Base-by-base conservation (phyloP, 2,797 vertebrate genomes). In the Phrynocephalus forsythii region DNA sequence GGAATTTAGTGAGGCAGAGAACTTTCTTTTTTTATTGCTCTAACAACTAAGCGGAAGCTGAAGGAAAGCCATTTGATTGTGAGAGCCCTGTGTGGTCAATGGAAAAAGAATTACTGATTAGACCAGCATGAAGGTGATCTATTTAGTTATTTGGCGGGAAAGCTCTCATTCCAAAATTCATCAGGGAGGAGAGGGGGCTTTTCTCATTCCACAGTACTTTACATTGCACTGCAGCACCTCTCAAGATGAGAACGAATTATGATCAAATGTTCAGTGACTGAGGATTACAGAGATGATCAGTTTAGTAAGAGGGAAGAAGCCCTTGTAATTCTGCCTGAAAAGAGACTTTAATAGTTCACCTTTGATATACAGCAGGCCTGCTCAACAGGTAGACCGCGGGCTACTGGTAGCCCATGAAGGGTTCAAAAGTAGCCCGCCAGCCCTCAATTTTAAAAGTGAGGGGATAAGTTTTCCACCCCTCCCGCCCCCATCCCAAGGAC, bases 161-260 rank as follows among this genome's bases (percentile, higher is more conserved):
- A 11, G 22, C 28, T 24, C 33, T 63, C 9, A 68, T 73, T 81
- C 68, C 38, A 44, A 33, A 56, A 63, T 63, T 30, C 28, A 67
- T 30, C 44, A 28, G 10, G 11, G 38, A 33, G 63, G 38, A 44
- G 38, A 44, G 38, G 38, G 38, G 38, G 38, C 38, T 44, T 79
- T 90, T 93, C 38, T 5, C 91, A 73, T 89, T 82, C 84, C 82
- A 87, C 69, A n/a, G 76, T 48, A 56, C 30, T 94, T 79, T 68
- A 86, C 75, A 4, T 88, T 80, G 86, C 79, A 92, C 60, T 91
- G 38, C 38, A 44, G 68, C 78, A 79, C 33, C 83, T 91, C 84
- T 84, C 78, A 82, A 86, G 77, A 2, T 68, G 52, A 30, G 85
- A 66, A 82, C 28, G 75, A 76, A 11, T n/a, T 0, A 0, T 38